Evolutionary conservation across 2,888 invertebrate species (phyloP), one percentile per base, ranked within the genome.

Genomic region (Cordylochernes scorpioides): DNA sequence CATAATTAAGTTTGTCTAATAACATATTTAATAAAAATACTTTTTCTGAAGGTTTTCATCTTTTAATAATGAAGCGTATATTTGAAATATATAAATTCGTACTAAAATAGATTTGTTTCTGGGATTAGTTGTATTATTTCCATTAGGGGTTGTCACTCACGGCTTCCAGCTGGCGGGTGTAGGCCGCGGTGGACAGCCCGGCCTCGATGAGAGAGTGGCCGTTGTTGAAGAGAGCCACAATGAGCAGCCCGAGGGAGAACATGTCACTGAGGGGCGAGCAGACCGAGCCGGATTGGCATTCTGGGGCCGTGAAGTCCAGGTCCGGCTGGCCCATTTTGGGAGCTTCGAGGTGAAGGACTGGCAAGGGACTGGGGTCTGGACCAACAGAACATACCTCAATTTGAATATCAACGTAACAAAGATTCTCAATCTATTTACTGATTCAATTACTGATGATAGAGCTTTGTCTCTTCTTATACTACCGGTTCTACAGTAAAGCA

Each of bases 281-380:
- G 27, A 65, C 63, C 15, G 74, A 73, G 44, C 65, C 66, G 15
- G 66, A 64, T 56, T 91, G 86, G 24, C 75, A 69, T 60, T 97
- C 94, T 1, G 94, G 94, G 29, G 94, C 91, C 70, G 63, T 45
- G 49, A 69, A 94, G 56, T 94, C 88, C 38, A 94, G 63, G 57
- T 80, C 75, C 0, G 91, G 86, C 54, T 97, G 94, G 5, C 73
- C 71, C 64, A 82, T 71, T 57, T 78, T 82, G 88, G 71, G 34
- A 73, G 60, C 49, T 82, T 70, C 38, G 75, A 71, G 22, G 82
- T 82, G 82, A 86, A 94, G 0, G 80, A 70, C 39, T 70, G 67
- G 46, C 77, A 72, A 3, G 66, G 56, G 42, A 78, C 66, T 41
- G 69, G 66, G 47, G 58, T 75, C 78, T 80, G 60, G 25, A 57